Base-by-base conservation (phyloP, 37 sponge, comb jelly and placozoan genomes). In the Agelas oroides region DNA sequence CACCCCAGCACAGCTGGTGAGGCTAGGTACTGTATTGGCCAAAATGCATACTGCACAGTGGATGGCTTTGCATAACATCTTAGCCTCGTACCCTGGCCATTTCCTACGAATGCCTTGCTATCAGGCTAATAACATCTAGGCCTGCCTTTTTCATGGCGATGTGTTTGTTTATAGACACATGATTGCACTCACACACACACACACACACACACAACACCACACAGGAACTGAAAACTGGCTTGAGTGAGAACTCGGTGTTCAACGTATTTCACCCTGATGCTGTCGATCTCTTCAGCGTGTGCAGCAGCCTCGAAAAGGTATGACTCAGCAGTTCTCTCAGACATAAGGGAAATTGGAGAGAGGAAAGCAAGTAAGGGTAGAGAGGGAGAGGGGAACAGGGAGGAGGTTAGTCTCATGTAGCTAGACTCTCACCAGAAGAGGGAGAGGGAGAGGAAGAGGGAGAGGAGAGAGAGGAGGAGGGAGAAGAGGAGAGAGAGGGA, bases 161-260 rank as follows among this genome's bases (percentile, higher is more conserved):
- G n/a, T n/a, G n/a, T n/a, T n/a, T n/a, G n/a, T n/a, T n/a, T n/a
- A n/a, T n/a, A n/a, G n/a, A n/a, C n/a, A n/a, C n/a, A n/a, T n/a
- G n/a, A n/a, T n/a, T n/a, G n/a, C n/a, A n/a, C n/a, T n/a, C n/a
- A n/a, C n/a, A n/a, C n/a, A n/a, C n/a, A n/a, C n/a, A n/a, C n/a
- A n/a, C n/a, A n/a, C n/a, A n/a, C n/a, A n/a, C n/a, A n/a, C n/a
- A n/a, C n/a, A n/a, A n/a, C n/a, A n/a, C 17, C 23, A 23, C 25
- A 11, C 54, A 89, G 83, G 95, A 97, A 38, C 63, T 97, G 81
- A 95, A 97, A 83, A 88, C 88, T 5, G 98, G 98, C 21, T 60
- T 96, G 58, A 96, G 85, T 84, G 96, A 96, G 84, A 93, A 80
- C 52, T 96, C 96, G 16, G 85, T 92, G 24, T 75, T 96, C 60